Evolutionary conservation across 2,888 invertebrate species (phyloP).

Genomic region (Boloria selene): DNA sequence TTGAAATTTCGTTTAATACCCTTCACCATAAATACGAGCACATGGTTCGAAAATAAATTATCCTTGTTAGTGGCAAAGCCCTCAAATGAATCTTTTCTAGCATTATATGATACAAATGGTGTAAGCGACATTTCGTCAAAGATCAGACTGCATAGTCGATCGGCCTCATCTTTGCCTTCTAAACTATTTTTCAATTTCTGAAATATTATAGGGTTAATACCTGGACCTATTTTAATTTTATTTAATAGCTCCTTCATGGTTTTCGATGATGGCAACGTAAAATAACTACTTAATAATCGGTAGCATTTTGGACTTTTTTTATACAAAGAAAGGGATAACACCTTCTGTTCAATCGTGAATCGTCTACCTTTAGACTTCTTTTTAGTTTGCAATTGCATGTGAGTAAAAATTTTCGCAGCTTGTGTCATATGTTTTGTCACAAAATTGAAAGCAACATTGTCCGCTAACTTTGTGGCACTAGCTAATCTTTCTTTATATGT

Average conservation of each 20-base stretch:
- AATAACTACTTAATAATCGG: slow-evolving; percentile 32
- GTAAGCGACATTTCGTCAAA: slow-evolving; percentile 43
- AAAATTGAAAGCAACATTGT: slow-evolving; percentile 5
- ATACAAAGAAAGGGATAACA: slow-evolving; percentile 24
- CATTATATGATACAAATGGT: slow-evolving; percentile 32
- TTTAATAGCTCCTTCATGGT: slow-evolving; percentile 35
- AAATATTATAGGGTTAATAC: slow-evolving; percentile 38
- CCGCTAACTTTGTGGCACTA: slow-evolving; percentile 15
- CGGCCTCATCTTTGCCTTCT: slow-evolving; percentile 14
- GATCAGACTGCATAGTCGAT: slow-evolving; percentile 34
- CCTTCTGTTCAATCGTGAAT: slow-evolving; percentile 27
- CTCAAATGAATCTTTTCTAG: slow-evolving; percentile 31
- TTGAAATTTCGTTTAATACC: slow-evolving; percentile 41
- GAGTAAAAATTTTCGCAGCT: slow-evolving; percentile 19
- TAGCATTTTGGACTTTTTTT: slow-evolving; percentile 23
- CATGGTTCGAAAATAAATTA: slow-evolving; percentile 39
- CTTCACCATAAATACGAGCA: slow-evolving; percentile 44
- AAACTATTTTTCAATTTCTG: slow-evolving; percentile 37
- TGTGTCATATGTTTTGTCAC: slow-evolving; percentile 15
- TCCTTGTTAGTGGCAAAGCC: slow-evolving; percentile 35
- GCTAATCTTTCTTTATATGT: slow-evolving; percentile 3
- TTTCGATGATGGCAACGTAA: slow-evolving; percentile 39
- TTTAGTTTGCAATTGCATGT: slow-evolving; percentile 21
- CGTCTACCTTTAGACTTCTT: slow-evolving; percentile 28
- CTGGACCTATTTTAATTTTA: slow-evolving; percentile 35